Evolutionary conservation across 2,888 invertebrate genomes (phyloP), one percentile per base, ranked within the genome.

Genomic region (Eumacrocentrus americanus): DNA sequence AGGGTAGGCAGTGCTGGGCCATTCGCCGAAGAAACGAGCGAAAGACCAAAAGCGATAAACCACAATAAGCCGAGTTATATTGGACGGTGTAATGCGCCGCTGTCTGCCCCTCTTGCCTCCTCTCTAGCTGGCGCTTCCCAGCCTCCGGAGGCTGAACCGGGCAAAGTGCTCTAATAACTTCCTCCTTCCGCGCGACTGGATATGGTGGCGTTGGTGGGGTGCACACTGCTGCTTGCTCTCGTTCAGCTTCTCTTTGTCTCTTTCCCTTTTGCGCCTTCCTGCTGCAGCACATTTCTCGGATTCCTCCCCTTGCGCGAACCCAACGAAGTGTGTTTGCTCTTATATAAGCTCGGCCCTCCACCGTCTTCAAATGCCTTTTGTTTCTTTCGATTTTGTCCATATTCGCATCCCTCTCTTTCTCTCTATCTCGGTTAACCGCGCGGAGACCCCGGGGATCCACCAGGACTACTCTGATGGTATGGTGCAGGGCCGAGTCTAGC

Each of bases 81-180:
- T 72, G 71, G 72, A 72, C 68, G 72, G 68, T 72, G 73, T 72
- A 73, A 72, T 70, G 71, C 69, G 65, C 69, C 62, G 66, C 67
- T 70, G 70, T 71, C 70, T 70, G 63, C 69, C 66, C 53, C 63
- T 63, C 59, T 42, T 37, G 55, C 61, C 38, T 70, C 65, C 23
- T 60, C 63, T 25, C 67, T 62, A 23, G 34, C 46, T 42, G 29
- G 44, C 54, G 58, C 54, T 62, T 53, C 58, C 51, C 58, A 68
- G 68, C 63, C 71, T 72, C 68, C 69, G 68, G 61, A 63, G 58
- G 62, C 71, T 74, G 64, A 72, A 72, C 65, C 75, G 69, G 70
- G 72, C 71, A 72, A 72, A 73, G 73, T 72, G 71, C 70, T 73
- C 72, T 73, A 73, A 72, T 73, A 73, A 72, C 72, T 73, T 71